Conservation (phyloP, 2,113 vertebrate genomes). For the Syrmaticus mikado region DNA sequence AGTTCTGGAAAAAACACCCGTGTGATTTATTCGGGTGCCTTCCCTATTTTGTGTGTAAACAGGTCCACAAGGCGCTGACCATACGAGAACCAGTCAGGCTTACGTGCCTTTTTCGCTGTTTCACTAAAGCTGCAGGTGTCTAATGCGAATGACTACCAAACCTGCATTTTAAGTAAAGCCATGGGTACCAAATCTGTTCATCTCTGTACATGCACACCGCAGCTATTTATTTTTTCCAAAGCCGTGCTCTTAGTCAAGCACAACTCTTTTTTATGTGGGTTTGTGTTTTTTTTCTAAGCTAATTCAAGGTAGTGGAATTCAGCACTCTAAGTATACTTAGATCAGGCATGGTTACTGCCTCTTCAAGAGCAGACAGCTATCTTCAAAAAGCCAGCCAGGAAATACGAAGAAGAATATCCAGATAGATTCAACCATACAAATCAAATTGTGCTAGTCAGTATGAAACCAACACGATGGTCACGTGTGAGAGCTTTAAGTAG, state of each 20-base stretch:
- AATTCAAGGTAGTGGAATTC: background rate
- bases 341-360: background rate
- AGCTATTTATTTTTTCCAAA: background rate
- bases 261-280: background rate
- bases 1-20: background rate
- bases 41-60: slow-evolving; percentile 14
- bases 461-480: background rate
- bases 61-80: background rate
- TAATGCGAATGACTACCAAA: background rate
- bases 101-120: background rate
- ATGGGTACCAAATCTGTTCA: background rate
- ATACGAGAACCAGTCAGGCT: background rate
- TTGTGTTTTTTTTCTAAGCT: background rate
- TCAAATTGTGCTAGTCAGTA: background rate
- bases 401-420: background rate
- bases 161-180: background rate
- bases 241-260: background rate
- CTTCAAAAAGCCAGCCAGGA: background rate
- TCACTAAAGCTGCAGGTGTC: background rate
- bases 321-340: background rate
- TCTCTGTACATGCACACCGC: background rate
- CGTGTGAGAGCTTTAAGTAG: background rate
- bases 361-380: background rate
- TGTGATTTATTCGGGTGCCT: background rate
- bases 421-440: background rate